A percentile compares a stretch with the other conserved stretches of the same genome.
Conservation (phyloP, 2,888 invertebrate genomes). For the Prenolepis imparis region DNA sequence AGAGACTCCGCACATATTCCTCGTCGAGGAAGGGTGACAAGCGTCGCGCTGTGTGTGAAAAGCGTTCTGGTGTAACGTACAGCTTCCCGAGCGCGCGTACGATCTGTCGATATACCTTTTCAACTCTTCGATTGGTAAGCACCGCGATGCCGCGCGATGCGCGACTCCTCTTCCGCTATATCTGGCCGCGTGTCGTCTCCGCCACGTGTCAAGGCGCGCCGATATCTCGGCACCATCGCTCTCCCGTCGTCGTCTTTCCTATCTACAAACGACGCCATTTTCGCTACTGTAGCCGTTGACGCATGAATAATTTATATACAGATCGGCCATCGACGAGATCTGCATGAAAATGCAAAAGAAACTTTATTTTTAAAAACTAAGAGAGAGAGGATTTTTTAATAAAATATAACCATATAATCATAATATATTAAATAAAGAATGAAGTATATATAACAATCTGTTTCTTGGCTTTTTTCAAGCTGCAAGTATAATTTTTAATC, state of each 20-base stretch:
- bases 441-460: not conserved
- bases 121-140: constrained; percentile 67
- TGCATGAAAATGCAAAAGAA: not conserved
- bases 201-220: constrained; percentile 45
- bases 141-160: constrained; percentile 30
- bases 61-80: constrained; percentile 64
- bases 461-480: not conserved
- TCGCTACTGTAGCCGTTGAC: constrained; percentile 25
- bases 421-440: not conserved
- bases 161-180: constrained; percentile 65
- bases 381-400: not conserved
- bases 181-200: constrained; percentile 60
- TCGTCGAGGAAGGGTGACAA: constrained; percentile 71
- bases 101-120: constrained; percentile 80
- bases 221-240: constrained; percentile 53
- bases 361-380: not conserved
- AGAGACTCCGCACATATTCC: constrained; percentile 26
- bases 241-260: constrained; percentile 48
- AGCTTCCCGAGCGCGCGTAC: constrained; percentile 78
- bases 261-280: constrained; percentile 60
- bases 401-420: not conserved
- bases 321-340: not conserved
- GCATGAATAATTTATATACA: not conserved
- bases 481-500: not conserved
- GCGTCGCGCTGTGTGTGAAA: constrained; percentile 62